Conservation (phyloP, 2,797 vertebrate species). For the Pelodytes ibericus region DNA sequence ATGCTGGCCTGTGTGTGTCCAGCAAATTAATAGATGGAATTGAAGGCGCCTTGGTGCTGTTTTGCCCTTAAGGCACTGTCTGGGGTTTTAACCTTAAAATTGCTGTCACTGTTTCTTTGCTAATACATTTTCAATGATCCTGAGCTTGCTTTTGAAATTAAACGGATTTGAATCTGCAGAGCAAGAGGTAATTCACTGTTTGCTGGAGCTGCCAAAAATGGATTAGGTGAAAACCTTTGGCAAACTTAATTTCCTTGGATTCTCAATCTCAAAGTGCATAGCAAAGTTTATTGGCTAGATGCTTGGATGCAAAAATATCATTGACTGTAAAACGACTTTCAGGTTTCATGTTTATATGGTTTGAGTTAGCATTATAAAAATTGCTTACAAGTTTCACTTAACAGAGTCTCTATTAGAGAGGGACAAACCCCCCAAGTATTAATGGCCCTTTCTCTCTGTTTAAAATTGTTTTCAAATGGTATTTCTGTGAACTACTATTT, state of each 20-base stretch:
- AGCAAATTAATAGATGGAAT: slow-evolving; percentile 67
- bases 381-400: too few species aligned
- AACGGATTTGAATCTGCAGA: slow-evolving; percentile 31
- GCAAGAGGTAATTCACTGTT: slow-evolving; percentile 12
- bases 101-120: slow-evolving; percentile 60
- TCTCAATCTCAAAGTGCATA: background rate
- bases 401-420: too few species aligned
- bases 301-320: slow-evolving; percentile 17
- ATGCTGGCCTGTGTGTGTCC: slow-evolving; percentile 67
- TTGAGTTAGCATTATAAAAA: too few species aligned
- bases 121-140: slow-evolving; percentile 60
- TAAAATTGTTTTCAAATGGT: too few species aligned
- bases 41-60: slow-evolving; percentile 67
- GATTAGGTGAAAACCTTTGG: slow-evolving; percentile 52
- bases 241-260: slow-evolving; percentile 28
- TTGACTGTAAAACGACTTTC: too few species aligned
- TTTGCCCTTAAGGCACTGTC: slow-evolving; percentile 61
- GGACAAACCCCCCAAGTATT: too few species aligned
- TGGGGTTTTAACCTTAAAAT: slow-evolving; percentile 63
- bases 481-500: too few species aligned
- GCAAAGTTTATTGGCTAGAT: background rate
- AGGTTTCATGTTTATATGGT: too few species aligned
- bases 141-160: slow-evolving; percentile 46
- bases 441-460: too few species aligned
- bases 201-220: slow-evolving; percentile 54